Evolutionary conservation across 1,140 invertebrate species (phyloP).

Genomic region (Euborellia annulipes): DNA sequence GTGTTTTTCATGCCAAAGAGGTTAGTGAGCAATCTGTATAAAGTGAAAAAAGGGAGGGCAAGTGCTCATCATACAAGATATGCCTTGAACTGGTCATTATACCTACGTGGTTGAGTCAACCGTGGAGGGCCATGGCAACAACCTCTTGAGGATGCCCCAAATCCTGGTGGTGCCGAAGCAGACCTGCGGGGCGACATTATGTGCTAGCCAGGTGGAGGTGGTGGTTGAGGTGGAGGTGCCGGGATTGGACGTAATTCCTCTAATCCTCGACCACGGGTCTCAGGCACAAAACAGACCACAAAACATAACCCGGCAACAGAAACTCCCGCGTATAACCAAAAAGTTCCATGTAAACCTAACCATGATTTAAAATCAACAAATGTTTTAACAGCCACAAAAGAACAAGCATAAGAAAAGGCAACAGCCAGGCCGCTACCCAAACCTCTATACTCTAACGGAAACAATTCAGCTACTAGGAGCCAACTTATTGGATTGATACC

Average conservation of each 20-base stretch:
- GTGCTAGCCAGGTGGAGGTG: too few species aligned
- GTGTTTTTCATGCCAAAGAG: too few species aligned
- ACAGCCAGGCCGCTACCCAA: slow-evolving; percentile 68
- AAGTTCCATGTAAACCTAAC: slow-evolving; percentile 63
- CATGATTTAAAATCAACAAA: slow-evolving; percentile 61
- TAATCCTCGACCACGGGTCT: slow-evolving; percentile 74
- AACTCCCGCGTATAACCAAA: slow-evolving; percentile 76
- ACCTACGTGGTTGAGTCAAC: too few species aligned
- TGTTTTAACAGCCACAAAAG: slow-evolving; percentile 76
- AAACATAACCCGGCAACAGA: slow-evolving; percentile 68
- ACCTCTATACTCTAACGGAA: slow-evolving; percentile 68
- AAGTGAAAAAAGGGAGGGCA: too few species aligned
- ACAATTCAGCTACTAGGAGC: slow-evolving; percentile 73
- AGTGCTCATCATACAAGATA: too few species aligned
- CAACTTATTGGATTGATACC: slow-evolving; percentile 82
- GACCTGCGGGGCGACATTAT: too few species aligned
- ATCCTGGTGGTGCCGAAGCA: too few species aligned
- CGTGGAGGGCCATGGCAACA: too few species aligned
- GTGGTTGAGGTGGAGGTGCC: too few species aligned
- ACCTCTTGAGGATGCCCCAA: too few species aligned
- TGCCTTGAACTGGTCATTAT: too few species aligned
- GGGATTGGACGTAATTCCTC: slow-evolving; percentile 61
- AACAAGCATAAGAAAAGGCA: slow-evolving; percentile 72
- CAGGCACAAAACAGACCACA: slow-evolving; percentile 70
- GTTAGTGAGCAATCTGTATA: too few species aligned